These are phyloP conservation scores for Saccostrea glomerata DNA, from an alignment of 1,140 invertebrate species.

Conservation along the genomic window DNA sequence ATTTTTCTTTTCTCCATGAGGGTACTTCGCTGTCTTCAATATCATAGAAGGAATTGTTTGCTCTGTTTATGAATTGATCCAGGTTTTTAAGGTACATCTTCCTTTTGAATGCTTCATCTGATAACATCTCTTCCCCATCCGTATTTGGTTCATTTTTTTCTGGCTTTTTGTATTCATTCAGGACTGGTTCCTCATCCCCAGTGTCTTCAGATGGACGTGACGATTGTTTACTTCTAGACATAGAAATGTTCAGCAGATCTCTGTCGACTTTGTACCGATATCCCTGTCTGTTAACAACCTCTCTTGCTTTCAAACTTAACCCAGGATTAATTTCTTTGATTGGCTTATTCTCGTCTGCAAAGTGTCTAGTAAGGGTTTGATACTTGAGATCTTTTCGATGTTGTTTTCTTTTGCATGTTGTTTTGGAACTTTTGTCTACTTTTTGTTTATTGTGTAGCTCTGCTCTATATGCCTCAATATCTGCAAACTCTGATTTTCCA, in stretches of 20 bases:
- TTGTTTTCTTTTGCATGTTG: slow-evolving; percentile 4
- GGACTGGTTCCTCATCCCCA: not conserved
- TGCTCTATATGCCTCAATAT: slow-evolving; percentile 11
- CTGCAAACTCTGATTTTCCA: slow-evolving; percentile 12
- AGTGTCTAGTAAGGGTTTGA: not conserved
- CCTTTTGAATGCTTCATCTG: slow-evolving; percentile 22
- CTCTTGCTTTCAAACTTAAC: slow-evolving; percentile 9
- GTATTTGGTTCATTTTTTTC: not conserved
- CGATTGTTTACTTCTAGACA: not conserved
- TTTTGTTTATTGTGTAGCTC: not conserved
- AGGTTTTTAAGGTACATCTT: slow-evolving; percentile 12
- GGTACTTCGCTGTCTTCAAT: slow-evolving; percentile 11
- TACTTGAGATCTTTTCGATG: not conserved
- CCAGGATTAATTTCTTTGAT: slow-evolving; percentile 29
- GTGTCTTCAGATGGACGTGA: not conserved
- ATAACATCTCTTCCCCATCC: not conserved
- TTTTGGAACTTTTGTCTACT: not conserved
- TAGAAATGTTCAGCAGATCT: not conserved
- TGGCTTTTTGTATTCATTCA: not conserved
- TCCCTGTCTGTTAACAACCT: not conserved
- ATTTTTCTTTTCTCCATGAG: not conserved
- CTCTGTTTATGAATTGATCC: slow-evolving; percentile 1
- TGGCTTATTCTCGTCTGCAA: slow-evolving; percentile 1
- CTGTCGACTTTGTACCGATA: not conserved
- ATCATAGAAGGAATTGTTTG: not conserved